These are phyloP conservation scores for Arge pagana DNA, from an alignment of 2,888 invertebrate species.

Conservation along the genomic window DNA sequence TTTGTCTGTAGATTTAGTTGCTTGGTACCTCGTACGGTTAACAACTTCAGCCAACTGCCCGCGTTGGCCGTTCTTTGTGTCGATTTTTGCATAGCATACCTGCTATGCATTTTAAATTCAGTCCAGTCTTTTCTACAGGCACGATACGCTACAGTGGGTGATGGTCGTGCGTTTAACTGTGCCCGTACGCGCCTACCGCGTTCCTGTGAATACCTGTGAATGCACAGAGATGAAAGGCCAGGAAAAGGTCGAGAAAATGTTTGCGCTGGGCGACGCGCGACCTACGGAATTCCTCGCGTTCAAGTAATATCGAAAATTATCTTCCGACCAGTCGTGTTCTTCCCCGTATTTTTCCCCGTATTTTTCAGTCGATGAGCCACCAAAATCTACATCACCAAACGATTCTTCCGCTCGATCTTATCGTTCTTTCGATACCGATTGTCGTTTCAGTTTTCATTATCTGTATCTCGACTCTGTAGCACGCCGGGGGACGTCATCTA, in stretches of 20 bases:
- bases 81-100: constrained; percentile 18
- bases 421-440: too few species aligned
- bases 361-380: too few species aligned
- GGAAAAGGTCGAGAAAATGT: constrained; percentile 15
- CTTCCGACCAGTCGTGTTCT: too few species aligned
- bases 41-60: background rate
- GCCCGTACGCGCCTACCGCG: background rate
- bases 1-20: constrained; percentile 8
- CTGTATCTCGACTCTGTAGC: too few species aligned
- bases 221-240: background rate
- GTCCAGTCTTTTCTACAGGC: constrained; percentile 6
- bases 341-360: too few species aligned
- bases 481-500: too few species aligned
- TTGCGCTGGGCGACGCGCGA: too few species aligned
- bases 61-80: constrained; percentile 10
- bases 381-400: too few species aligned
- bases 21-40: background rate
- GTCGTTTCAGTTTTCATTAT: too few species aligned
- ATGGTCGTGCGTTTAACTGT: constrained; percentile 4
- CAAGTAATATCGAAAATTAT: too few species aligned
- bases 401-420: too few species aligned
- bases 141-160: background rate
- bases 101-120: constrained; percentile 9
- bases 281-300: too few species aligned
- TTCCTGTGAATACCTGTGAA: background rate